A percentile compares a stretch with the other conserved stretches of the same genome.
These are phyloP conservation scores for Metallyticus violacea DNA, from an alignment of 2,888 invertebrate genomes.

Conservation along the genomic window DNA sequence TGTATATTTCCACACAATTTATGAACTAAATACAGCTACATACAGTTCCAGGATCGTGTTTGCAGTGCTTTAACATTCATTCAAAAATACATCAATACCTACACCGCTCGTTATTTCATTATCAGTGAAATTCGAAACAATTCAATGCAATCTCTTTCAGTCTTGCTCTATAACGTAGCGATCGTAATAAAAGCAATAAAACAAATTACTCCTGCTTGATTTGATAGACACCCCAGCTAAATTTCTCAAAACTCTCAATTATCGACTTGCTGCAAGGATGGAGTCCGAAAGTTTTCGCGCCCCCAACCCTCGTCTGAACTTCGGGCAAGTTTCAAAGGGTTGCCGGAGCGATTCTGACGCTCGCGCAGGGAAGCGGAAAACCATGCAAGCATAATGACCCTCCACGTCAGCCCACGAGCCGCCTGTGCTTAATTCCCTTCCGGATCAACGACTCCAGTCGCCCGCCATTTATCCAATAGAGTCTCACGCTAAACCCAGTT, in stretches of 20 bases:
- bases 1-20: too few species aligned
- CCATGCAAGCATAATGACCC: background rate
- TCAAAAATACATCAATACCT: too few species aligned
- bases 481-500: background rate
- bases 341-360: background rate
- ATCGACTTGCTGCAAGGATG: background rate
- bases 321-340: background rate
- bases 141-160: too few species aligned
- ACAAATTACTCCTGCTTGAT: too few species aligned
- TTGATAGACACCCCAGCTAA: too few species aligned
- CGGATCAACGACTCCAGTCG: background rate
- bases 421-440: background rate
- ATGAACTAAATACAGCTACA: too few species aligned
- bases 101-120: too few species aligned
- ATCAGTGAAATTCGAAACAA: too few species aligned
- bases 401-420: background rate
- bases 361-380: background rate
- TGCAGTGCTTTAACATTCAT: too few species aligned
- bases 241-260: background rate
- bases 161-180: too few species aligned
- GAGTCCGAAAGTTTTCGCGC: background rate
- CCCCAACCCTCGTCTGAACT: background rate
- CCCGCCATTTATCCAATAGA: background rate
- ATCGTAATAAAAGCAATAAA: too few species aligned
- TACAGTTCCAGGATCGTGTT: too few species aligned